A percentile compares a stretch with the other conserved stretches of the same genome.
Evolutionary conservation across 1,140 invertebrate genomes (phyloP).

Genomic region (Drosophila pallidifrons): DNA sequence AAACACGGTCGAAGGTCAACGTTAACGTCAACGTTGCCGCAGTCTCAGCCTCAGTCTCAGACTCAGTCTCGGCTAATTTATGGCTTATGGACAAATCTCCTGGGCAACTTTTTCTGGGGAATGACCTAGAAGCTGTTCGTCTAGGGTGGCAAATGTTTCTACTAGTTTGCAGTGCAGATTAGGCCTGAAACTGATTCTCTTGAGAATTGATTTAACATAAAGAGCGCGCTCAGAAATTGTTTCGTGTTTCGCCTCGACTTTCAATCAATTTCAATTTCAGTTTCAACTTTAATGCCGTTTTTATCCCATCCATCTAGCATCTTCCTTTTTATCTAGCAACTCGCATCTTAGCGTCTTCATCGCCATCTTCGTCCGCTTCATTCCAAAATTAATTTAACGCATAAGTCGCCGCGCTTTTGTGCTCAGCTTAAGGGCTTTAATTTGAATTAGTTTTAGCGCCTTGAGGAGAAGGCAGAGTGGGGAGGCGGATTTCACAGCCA

Average conservation of each 20-base stretch:
- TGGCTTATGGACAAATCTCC: constrained; percentile 41
- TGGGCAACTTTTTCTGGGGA: constrained; percentile 32
- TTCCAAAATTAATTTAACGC: constrained; percentile 65
- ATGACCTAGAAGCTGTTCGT: constrained; percentile 14
- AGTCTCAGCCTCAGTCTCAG: constrained; percentile 6
- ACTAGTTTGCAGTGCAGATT: neutral
- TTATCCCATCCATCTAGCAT: constrained; percentile 3
- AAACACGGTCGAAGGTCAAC: constrained; percentile 38
- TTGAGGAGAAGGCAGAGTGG: neutral
- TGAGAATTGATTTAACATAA: neutral
- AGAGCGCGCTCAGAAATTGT: neutral
- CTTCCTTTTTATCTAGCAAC: neutral
- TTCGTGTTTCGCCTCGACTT: neutral
- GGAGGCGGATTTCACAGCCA: neutral
- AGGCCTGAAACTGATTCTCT: neutral
- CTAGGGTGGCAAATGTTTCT: neutral
- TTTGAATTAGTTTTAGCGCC: constrained; percentile 62
- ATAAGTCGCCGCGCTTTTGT: constrained; percentile 39
- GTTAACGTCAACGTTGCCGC: neutral
- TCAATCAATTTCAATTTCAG: constrained; percentile 10
- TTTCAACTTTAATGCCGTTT: neutral
- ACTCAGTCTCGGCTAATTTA: constrained; percentile 34
- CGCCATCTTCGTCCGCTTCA: neutral
- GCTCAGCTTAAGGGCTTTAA: constrained; percentile 64
- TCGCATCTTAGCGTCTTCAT: neutral